These are phyloP conservation scores for Augochlorella aurata DNA, from an alignment of 2,888 invertebrate species.

Conservation along the genomic window DNA sequence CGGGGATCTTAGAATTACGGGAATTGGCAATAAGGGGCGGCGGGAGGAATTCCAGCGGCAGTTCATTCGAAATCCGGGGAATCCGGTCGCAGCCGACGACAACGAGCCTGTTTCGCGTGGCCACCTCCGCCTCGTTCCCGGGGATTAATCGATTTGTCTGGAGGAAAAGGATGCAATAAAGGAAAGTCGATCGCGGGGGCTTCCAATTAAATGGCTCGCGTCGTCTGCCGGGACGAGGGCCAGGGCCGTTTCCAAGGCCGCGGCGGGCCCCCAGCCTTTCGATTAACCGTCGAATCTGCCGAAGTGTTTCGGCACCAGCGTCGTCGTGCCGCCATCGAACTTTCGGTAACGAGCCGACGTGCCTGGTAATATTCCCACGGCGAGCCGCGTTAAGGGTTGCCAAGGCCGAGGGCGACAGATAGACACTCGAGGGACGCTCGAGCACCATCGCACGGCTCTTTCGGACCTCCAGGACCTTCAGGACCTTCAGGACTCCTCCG, in stretches of 20 bases:
- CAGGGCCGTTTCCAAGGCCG: not conserved
- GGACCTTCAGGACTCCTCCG: slow-evolving; percentile 3
- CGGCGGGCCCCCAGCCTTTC: slow-evolving; percentile 37
- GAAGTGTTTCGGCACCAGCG: not conserved
- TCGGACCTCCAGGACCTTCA: not conserved
- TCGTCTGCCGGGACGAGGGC: not conserved
- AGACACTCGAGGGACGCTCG: slow-evolving; percentile 26
- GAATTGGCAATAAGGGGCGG: slow-evolving; percentile 10
- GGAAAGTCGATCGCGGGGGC: slow-evolving; percentile 21
- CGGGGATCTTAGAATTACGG: slow-evolving; percentile 11
- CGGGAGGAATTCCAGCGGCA: not conserved
- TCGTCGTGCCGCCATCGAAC: slow-evolving; percentile 49
- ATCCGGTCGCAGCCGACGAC: not conserved
- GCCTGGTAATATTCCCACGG: slow-evolving; percentile 68
- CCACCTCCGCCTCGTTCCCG: slow-evolving; percentile 2
- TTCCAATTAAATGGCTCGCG: slow-evolving; percentile 54
- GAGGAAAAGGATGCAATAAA: slow-evolving; percentile 16
- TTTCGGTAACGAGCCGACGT: slow-evolving; percentile 66
- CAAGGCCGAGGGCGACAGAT: not conserved
- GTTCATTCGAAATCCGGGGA: not conserved
- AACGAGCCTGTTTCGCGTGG: slow-evolving; percentile 11
- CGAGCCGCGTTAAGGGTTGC: slow-evolving; percentile 27
- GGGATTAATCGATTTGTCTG: slow-evolving; percentile 35
- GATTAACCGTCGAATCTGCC: slow-evolving; percentile 57
- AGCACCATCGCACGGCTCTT: not conserved